Percentiles rank a stretch among this genome's conserved stretches.
Conservation (phyloP, 64 coral and sea anemone species). For the Stichodactyla helianthus region DNA sequence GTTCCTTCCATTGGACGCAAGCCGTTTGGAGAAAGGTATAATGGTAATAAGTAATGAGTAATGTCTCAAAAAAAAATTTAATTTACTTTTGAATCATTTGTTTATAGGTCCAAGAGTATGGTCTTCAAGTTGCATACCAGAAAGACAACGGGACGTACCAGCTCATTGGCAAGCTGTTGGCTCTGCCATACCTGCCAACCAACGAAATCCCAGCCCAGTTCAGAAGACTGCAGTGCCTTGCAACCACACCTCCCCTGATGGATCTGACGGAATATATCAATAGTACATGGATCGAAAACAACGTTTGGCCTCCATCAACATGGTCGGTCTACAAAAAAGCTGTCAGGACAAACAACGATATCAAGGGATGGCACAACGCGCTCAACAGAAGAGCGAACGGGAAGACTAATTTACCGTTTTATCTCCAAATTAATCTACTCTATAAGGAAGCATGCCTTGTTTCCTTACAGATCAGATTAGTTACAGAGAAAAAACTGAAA, state of each 20-base stretch:
- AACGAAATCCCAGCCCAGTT: constrained; percentile 3
- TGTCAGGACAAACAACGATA: constrained; percentile 26
- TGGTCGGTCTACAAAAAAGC: constrained; percentile 6
- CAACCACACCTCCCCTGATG: background rate
- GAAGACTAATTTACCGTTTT: background rate
- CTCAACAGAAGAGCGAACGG: background rate
- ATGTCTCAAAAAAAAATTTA: background rate
- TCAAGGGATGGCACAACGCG: constrained; percentile 28
- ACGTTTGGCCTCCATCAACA: background rate
- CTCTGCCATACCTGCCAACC: constrained; percentile 23
- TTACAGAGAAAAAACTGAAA: too few species aligned
- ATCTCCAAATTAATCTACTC: constrained; percentile 26
- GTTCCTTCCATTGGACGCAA: constrained; percentile 23
- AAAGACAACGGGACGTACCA: background rate
- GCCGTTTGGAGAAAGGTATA: constrained; percentile 31
- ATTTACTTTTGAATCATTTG: background rate
- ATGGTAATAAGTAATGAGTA: background rate
- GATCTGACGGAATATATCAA: background rate
- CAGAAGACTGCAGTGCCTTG: background rate
- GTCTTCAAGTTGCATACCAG: constrained; percentile 4
- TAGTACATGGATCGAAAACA: constrained; percentile 19
- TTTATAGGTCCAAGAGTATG: constrained; percentile 14
- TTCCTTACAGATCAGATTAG: constrained; percentile 37
- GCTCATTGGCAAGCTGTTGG: constrained; percentile 17
- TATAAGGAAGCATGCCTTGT: constrained; percentile 12